phyloP scores from a whole-genome alignment of 2,888 invertebrate genomes.

The Bellardia bayeri region DNA sequence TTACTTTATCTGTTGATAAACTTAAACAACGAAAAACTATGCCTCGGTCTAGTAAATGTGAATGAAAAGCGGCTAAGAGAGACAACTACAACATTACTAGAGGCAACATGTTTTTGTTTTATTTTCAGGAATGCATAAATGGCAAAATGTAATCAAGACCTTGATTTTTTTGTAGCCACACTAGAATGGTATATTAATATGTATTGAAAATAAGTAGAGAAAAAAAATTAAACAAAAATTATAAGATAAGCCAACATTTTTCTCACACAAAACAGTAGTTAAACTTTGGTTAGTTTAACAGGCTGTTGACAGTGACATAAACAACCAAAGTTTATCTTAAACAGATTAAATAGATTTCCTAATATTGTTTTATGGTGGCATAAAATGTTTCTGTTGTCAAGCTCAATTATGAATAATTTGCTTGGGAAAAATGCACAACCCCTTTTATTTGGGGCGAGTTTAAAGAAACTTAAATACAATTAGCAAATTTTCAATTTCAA shows the following conservation, averaged over 20 bases:
- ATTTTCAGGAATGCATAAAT: not conserved
- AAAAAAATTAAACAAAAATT: not conserved
- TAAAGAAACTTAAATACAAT: not conserved
- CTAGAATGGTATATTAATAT: not conserved
- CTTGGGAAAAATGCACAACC: not conserved
- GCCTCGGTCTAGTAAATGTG: not conserved
- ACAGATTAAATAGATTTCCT: not conserved
- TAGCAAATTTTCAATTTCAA: constrained; percentile 5
- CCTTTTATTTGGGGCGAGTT: not conserved
- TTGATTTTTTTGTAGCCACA: not conserved
- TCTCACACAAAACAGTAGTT: not conserved
- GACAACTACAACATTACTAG: not conserved
- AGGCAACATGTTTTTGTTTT: not conserved
- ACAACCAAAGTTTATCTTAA: not conserved
- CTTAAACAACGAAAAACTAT: not conserved
- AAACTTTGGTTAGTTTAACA: not conserved
- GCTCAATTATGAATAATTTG: not conserved
- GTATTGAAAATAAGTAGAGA: not conserved
- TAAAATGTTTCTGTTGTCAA: not conserved
- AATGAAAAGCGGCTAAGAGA: too few species aligned
- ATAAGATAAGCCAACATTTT: not conserved
- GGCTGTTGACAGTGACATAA: not conserved
- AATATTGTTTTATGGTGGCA: not conserved
- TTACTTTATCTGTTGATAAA: not conserved
- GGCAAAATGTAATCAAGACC: constrained; percentile 14